phyloP scores from a whole-genome alignment of 1,140 invertebrate species.

The Bilobella aurantiaca region DNA sequence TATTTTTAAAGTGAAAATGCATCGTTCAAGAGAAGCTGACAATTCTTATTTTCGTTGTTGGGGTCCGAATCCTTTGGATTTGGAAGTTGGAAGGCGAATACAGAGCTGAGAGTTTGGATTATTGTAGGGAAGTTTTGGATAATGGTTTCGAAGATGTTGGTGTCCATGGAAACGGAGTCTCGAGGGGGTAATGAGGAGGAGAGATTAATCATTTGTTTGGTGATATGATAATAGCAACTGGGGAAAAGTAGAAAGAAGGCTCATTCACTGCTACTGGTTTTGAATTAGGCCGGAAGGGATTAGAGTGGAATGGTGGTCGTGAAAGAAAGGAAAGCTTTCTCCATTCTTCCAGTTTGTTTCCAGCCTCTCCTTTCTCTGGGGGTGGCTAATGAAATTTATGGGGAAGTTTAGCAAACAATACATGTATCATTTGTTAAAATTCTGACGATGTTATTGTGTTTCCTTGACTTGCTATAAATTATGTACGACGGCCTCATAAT shows the following conservation, averaged over 20 bases:
- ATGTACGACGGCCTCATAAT: neutral
- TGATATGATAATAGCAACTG: neutral
- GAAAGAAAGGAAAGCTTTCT: neutral
- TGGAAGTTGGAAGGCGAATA: too few species aligned
- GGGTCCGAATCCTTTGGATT: too few species aligned
- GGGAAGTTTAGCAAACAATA: conserved; percentile 24
- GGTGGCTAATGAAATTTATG: conserved; percentile 24
- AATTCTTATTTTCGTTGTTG: too few species aligned
- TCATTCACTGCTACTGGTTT: neutral
- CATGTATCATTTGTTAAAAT: conserved; percentile 29
- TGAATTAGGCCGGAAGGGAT: conserved; percentile 8
- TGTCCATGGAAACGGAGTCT: neutral
- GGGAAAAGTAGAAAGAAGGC: neutral
- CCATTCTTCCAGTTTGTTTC: neutral
- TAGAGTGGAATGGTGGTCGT: neutral
- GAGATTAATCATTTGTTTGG: conserved; percentile 5
- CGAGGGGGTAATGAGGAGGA: neutral
- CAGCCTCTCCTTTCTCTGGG: neutral
- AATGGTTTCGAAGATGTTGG: neutral
- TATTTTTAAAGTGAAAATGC: too few species aligned
- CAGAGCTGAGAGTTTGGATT: too few species aligned
- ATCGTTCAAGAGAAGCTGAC: too few species aligned
- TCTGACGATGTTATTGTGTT: conserved; percentile 24
- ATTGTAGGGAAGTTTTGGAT: too few species aligned
- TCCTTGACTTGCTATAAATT: conserved; percentile 13